Conservation (phyloP, 1,140 invertebrate species). For the Drosophila trapezifrons region DNA sequence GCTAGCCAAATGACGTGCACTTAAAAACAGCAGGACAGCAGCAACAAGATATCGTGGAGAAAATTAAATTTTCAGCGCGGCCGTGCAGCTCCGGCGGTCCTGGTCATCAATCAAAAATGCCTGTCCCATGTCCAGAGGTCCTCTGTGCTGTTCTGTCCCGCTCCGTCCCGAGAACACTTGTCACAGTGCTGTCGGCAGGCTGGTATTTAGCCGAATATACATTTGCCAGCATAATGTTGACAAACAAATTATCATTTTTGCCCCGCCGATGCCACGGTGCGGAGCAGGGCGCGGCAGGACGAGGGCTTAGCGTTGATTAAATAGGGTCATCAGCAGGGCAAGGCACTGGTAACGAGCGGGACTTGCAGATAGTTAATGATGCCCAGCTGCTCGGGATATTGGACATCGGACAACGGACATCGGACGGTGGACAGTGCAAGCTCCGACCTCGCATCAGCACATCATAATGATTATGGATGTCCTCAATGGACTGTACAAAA, state of each 20-base stretch:
- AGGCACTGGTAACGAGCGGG: slow-evolving; percentile 43
- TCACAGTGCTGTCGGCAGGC: slow-evolving; percentile 27
- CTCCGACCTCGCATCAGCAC: slow-evolving; percentile 8
- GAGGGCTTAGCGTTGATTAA: slow-evolving; percentile 72
- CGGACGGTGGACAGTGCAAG: slow-evolving; percentile 31
- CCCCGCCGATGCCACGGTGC: slow-evolving; percentile 2
- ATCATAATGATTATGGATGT: slow-evolving; percentile 56
- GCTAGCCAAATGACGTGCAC: slow-evolving; percentile 41
- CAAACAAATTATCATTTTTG: slow-evolving; percentile 73
- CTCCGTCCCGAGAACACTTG: slow-evolving; percentile 18
- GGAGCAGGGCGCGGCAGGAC: slow-evolving; percentile 11
- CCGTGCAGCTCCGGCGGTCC: slow-evolving; percentile 9
- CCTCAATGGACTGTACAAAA: slow-evolving; percentile 10
- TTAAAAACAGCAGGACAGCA: slow-evolving; percentile 54
- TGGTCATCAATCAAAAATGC: slow-evolving; percentile 72
- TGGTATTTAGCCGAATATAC: slow-evolving; percentile 60
- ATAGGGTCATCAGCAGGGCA: slow-evolving; percentile 67
- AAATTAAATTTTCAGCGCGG: slow-evolving; percentile 61
- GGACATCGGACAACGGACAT: background rate
- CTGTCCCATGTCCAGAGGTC: slow-evolving; percentile 6
- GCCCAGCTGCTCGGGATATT: slow-evolving; percentile 58
- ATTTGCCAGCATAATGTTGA: slow-evolving; percentile 69
- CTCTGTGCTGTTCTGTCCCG: background rate
- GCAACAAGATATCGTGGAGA: slow-evolving; percentile 68
- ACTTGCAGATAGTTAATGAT: slow-evolving; percentile 55